Base-by-base conservation (phyloP, 2,113 vertebrate genomes). In the Seriola aureovittata region DNA sequence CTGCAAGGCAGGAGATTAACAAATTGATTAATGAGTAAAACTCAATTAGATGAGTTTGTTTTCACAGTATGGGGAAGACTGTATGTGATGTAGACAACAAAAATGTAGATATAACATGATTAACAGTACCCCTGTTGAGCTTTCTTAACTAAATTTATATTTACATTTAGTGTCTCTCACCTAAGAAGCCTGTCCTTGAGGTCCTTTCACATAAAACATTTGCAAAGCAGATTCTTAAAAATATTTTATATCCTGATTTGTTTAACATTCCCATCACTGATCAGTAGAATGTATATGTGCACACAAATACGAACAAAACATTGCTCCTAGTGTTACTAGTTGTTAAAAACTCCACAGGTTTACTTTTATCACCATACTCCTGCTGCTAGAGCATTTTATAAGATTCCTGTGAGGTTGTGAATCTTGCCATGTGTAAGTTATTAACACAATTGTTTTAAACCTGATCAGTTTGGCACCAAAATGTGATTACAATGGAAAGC, bases 391-490 rank as follows among this genome's bases (percentile, higher is more conserved):
- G 16, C 17, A 29, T 25, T 65, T 68, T 3, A 52, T 52, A 32
- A 57, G 42, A 32, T 67, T 62, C 13, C 29, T 71, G 25, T 6
- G 62, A 54, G 23, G 46, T 19, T 32, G 66, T 62, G 29, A 55
- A 62, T 76, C 21, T n/a, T 16, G 14, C 34, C 19, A 40, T 68
- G 42, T n/a, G 46, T 3, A 71, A 65, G 32, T 59, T 66, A 85
- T 71, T 65, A 66, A 34, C 50, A 40, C n/a, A 52, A 13, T 65
- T 76, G 50, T 77, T 82, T 38, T 64, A 36, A 69, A 40, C 5
- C 19, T 8, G 36, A 55, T 54, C 29, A 59, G n/a, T 78, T 69
- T 81, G 73, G 63, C 63, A 69, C 36, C 52, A 34, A 74, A 21
- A 46, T 29, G 16, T 10, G 34, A 65, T 58, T 52, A 50, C 34